Base-by-base conservation (phyloP, 2,888 invertebrate species). In the Aleiodes leptofemur region DNA sequence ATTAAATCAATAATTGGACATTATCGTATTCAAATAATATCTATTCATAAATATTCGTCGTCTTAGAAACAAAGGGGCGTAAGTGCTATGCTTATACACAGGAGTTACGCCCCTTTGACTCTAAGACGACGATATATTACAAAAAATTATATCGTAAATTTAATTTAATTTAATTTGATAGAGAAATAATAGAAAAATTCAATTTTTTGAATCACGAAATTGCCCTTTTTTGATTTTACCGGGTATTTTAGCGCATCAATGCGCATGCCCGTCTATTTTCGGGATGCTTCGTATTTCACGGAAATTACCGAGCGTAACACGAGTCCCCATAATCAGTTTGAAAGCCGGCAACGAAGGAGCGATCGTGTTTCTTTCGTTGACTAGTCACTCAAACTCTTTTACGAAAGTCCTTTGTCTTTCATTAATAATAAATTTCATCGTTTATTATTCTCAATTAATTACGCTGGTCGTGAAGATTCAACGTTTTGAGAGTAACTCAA, bases 301-400 rank as follows among this genome's bases (percentile, higher is more conserved):
- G 48, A 64, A 48, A 43, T 11, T 0, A 11, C 48, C 64, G 64
- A 64, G 14, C 1, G 48, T 16, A 64, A 64, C 23, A 16, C 11
- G 43, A 64, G 48, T 11, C 64, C 11, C 14, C 64, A 64, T 23
- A 48, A 64, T 64, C 64, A 64, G 64, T 64, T 64, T 29, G 29
- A 64, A 64, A 64, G 11, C 64, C 48, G 43, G 64, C 64, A 34
- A 31, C n/a, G n/a, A n/a, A 57, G 34, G 7, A 43, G 43, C 43
- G 59, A 59, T 59, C n/a, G 34, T 59, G 34, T 34, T 29, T 31
- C 38, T 38, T 7, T 8, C n/a, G 31, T 59, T n/a, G 59, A 6
- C 34, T 31, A 57, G 0, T 34, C 38, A n/a, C 38, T 2, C 23
- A 34, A 38, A 48, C 9, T 43, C 11, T 23, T 23, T 23, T 23